These are phyloP conservation scores for Linyphia triangularis DNA, from an alignment of 2,888 invertebrate genomes.

Conservation along the genomic window DNA sequence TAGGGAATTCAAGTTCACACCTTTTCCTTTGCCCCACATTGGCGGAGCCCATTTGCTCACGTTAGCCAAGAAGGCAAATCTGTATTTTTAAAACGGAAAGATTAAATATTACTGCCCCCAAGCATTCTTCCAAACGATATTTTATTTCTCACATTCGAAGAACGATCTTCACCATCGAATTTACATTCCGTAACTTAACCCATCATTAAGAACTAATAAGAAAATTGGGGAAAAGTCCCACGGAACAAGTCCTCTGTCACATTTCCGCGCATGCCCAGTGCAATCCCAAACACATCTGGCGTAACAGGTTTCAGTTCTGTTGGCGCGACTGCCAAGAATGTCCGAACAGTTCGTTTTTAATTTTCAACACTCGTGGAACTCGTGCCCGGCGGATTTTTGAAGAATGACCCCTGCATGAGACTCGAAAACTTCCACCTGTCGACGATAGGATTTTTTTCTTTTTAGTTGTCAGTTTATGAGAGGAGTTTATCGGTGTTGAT, in stretches of 20 bases:
- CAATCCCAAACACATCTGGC: constrained; percentile 53
- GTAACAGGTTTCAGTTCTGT: constrained; percentile 65
- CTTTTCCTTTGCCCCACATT: too few species aligned
- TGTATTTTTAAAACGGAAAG: too few species aligned
- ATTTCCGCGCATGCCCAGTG: constrained; percentile 52
- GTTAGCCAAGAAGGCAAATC: too few species aligned
- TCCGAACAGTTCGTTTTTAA: constrained; percentile 25
- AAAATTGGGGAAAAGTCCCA: constrained; percentile 23
- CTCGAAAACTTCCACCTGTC: neutral
- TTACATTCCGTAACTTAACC: constrained; percentile 13
- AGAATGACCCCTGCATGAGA: neutral
- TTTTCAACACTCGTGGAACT: neutral
- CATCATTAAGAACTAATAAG: constrained; percentile 11
- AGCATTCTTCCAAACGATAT: neutral
- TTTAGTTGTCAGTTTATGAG: neutral
- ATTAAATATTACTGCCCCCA: too few species aligned
- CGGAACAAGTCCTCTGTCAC: constrained; percentile 34
- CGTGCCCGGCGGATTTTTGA: neutral
- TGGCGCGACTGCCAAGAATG: constrained; percentile 30
- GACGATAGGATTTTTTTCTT: constrained; percentile 4
- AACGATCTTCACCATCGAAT: neutral
- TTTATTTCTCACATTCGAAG: neutral
- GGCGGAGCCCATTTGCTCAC: too few species aligned
- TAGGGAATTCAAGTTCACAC: too few species aligned
- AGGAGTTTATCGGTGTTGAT: neutral